These are phyloP conservation scores for Ischnura elegans DNA, from an alignment of 2,888 invertebrate genomes.

Conservation along the genomic window DNA sequence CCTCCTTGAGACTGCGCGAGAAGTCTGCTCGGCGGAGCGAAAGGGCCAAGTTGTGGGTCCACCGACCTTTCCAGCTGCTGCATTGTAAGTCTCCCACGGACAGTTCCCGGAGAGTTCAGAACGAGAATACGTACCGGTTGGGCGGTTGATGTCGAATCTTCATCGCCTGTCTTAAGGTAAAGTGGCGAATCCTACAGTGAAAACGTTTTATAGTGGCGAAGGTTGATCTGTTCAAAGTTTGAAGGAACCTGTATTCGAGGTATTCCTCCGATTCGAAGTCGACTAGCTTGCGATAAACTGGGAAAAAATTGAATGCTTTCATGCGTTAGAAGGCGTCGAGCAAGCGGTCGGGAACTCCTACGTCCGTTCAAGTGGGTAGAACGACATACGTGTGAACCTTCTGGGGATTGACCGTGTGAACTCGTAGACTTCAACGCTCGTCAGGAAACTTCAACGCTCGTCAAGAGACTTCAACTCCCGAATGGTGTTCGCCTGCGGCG, in stretches of 20 bases:
- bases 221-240: not conserved
- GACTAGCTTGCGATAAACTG: not conserved
- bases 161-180: not conserved
- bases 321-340: not conserved
- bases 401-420: not conserved
- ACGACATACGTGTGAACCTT: not conserved
- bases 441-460: not conserved
- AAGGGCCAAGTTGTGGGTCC: slow-evolving; percentile 55
- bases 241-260: not conserved
- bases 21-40: slow-evolving; percentile 47
- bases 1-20: not conserved
- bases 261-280: not conserved
- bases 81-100: not conserved
- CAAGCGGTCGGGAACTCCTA: not conserved
- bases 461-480: too few relatives aligned
- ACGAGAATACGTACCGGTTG: not conserved
- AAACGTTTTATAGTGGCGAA: not conserved
- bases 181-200: not conserved
- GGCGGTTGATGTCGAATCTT: not conserved
- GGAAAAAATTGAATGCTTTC: slow-evolving; percentile 40
- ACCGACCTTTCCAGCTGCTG: slow-evolving; percentile 59
- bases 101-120: not conserved
- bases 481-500: too few relatives aligned
- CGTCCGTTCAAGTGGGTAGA: not conserved
- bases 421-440: slow-evolving; percentile 39